Base-by-base conservation (phyloP, 2,797 vertebrate genomes). In the Acipenser oxyrinchus region DNA sequence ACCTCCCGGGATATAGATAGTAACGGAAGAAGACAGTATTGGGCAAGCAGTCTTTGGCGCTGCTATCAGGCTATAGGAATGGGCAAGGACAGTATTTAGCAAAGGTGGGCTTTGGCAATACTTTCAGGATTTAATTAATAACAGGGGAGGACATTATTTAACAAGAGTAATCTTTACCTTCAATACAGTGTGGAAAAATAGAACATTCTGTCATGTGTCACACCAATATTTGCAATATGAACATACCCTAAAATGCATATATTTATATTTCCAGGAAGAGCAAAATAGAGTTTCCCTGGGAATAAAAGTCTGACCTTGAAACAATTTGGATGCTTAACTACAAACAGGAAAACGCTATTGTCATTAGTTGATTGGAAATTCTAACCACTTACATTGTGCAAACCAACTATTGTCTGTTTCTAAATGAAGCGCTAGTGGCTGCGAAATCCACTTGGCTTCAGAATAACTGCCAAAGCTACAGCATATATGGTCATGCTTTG, bases 371-470 rank as follows among this genome's bases (percentile, higher is more conserved):
- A 37, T 48, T 37, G 18, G 6, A 23, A 23, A 37, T 62, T 18
- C 60, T 18, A 62, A 12, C 60, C 18, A 37, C 48, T 62, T 23
- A 37, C 13, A 37, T 18, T 48, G 60, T 23, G 23, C 60, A 15
- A 18, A 48, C 23, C 7, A 62, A 62, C 13, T 62, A 10, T 62
- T 62, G 48, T 60, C 12, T n/a, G 58, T 62, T 48, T 48, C 8
- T 37, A 62, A 62, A 62, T 62, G 60, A 62, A 37, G 11, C 60
- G 11, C 48, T 37, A 18, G 60, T 10, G 48, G 6, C 18, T 62
- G 60, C 11, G n/a, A 62, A 62, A 23, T 62, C 15, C 60, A 62
- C 60, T 60, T n/a, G 13, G 55, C 55, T 58, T 58, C 55, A 37
- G 23, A 37, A 37, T 37, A 37, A 37, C 23, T 37, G 15, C 15